Conservation (phyloP, 2,797 vertebrate genomes). For the Fistularia commersonii region DNA sequence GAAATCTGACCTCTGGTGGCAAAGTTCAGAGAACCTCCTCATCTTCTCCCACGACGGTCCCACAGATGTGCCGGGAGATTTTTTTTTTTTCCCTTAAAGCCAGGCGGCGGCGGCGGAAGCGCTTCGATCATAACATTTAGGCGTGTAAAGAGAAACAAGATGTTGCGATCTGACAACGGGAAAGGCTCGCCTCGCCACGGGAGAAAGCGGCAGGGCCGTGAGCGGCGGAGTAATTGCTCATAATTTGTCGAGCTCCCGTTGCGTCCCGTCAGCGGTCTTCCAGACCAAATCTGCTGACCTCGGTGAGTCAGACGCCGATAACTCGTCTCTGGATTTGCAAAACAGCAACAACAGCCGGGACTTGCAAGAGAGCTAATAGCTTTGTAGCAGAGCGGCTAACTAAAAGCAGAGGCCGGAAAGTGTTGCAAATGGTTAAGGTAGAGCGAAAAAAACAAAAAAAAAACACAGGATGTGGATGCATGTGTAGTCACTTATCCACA, state of each 20-base stretch:
- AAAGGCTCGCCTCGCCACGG: constrained; percentile 9
- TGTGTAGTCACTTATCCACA: background rate
- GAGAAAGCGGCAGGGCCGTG: background rate
- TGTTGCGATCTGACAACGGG: constrained; percentile 9
- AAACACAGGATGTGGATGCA: too few species aligned
- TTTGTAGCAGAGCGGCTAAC: too few species aligned
- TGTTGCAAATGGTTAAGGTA: background rate
- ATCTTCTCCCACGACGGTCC: background rate
- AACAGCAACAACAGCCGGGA: constrained; percentile 32
- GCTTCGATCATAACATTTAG: too few species aligned
- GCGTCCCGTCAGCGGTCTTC: constrained; percentile 58
- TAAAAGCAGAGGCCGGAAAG: too few species aligned
- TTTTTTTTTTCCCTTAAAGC: too few species aligned
- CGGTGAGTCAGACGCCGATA: constrained; percentile 38
- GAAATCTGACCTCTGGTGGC: constrained; percentile 71
- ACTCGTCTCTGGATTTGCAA: constrained; percentile 26
- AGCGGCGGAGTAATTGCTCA: constrained; percentile 47
- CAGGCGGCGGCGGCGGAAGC: too few species aligned
- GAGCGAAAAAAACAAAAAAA: background rate
- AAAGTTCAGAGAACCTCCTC: background rate
- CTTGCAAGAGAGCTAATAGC: constrained; percentile 14
- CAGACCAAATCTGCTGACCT: constrained; percentile 59
- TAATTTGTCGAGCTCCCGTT: constrained; percentile 49
- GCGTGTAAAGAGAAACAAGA: too few species aligned
- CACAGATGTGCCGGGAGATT: constrained; percentile 17